A percentile compares a stretch with the other conserved stretches of the same genome.
Evolutionary conservation across 1,140 invertebrate species (phyloP).

Genomic region (Frieseomelitta varia): DNA sequence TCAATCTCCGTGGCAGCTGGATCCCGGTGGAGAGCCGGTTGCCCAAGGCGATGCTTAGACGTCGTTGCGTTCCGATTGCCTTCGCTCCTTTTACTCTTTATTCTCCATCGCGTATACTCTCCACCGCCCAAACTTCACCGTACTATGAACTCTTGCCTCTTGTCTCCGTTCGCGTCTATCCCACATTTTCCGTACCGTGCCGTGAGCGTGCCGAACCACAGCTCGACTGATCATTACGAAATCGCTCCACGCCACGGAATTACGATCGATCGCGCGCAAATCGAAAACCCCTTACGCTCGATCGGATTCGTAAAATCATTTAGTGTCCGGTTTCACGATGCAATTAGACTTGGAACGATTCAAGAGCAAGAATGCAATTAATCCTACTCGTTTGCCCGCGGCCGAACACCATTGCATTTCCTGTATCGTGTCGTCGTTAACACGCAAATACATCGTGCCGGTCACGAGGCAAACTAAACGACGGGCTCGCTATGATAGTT

Average conservation of each 20-base stretch:
- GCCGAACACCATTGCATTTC: neutral
- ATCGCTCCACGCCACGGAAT: slow-evolving; percentile 25
- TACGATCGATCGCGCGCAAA: neutral
- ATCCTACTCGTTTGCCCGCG: neutral
- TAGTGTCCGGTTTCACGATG: neutral
- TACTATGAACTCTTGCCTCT: neutral
- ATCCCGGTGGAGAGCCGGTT: slow-evolving; percentile 30
- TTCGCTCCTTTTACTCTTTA: slow-evolving; percentile 15
- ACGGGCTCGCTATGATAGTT: neutral
- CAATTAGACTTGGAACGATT: slow-evolving; percentile 11
- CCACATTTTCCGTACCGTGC: neutral
- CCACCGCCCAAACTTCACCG: slow-evolving; percentile 50
- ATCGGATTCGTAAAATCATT: slow-evolving; percentile 19
- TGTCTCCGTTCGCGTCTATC: slow-evolving; percentile 4
- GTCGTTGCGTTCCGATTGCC: slow-evolving; percentile 38
- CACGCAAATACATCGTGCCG: neutral
- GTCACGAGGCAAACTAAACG: neutral
- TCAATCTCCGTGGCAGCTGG: slow-evolving; percentile 56
- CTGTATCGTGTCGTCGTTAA: neutral
- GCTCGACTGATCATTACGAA: slow-evolving; percentile 26
- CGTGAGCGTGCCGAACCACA: neutral
- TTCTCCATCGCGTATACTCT: neutral
- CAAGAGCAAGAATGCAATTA: slow-evolving; percentile 5
- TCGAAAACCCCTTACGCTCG: neutral
- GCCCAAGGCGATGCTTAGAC: slow-evolving; percentile 53